Conservation (phyloP, 2,888 invertebrate species). For the Temnothorax unifasciatus region DNA sequence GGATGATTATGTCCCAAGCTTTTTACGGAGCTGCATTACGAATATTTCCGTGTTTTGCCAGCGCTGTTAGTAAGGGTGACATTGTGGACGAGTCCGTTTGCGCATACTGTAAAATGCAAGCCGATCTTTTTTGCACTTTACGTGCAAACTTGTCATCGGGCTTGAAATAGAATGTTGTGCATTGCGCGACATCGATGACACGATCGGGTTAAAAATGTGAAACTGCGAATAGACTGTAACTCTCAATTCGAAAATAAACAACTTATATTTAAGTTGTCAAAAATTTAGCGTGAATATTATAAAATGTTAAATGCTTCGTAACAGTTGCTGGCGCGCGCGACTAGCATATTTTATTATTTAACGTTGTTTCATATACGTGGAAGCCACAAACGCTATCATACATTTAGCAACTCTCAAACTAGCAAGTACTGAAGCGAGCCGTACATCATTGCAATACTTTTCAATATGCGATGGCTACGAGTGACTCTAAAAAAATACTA, state of each 20-base stretch:
- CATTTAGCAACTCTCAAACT: neutral
- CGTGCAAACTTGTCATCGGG: neutral
- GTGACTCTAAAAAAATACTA: too few relatives aligned
- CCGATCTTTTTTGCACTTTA: constrained; percentile 17
- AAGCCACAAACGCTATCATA: neutral
- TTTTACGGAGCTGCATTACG: constrained; percentile 19
- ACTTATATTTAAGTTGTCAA: neutral
- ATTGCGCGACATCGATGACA: neutral
- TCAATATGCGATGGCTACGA: too few relatives aligned
- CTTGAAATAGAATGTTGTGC: constrained; percentile 19
- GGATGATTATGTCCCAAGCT: neutral
- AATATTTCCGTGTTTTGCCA: neutral
- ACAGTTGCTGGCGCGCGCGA: neutral
- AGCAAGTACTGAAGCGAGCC: neutral
- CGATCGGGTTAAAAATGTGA: constrained; percentile 1
- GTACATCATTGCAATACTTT: neutral
- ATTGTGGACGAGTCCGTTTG: neutral
- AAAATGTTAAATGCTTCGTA: neutral
- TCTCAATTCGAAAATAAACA: neutral
- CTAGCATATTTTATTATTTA: neutral
- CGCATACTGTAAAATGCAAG: constrained; percentile 14
- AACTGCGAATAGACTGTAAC: constrained; percentile 39
- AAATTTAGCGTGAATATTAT: neutral
- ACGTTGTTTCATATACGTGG: neutral
- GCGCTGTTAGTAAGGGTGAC: constrained; percentile 2